A percentile compares a stretch with the other conserved stretches of the same genome.
phyloP scores from a whole-genome alignment of 2,888 invertebrate genomes.

The Caenorhabditis plicata region DNA sequence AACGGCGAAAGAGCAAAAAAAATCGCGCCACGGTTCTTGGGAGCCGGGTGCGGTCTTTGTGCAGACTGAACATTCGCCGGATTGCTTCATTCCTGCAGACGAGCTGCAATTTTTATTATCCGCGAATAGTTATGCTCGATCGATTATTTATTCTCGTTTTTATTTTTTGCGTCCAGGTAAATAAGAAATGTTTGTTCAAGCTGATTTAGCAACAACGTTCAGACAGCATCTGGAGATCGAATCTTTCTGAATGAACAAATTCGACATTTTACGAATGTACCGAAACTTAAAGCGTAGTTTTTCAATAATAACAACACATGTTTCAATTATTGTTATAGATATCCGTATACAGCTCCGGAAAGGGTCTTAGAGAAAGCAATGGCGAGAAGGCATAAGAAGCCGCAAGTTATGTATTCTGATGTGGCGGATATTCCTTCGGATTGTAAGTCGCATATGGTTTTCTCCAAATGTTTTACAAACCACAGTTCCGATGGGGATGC shows the following conservation, averaged over 20 bases:
- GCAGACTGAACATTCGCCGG: constrained; percentile 23
- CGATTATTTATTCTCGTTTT: background rate
- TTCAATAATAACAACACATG: too few species aligned
- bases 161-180: background rate
- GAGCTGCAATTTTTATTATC: constrained; percentile 9
- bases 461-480: background rate
- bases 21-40: constrained; percentile 4
- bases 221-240: constrained; percentile 21
- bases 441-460: too few species aligned
- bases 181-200: background rate
- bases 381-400: constrained; percentile 24
- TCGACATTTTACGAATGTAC: constrained; percentile 20
- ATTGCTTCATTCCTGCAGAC: background rate
- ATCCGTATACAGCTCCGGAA: constrained; percentile 45
- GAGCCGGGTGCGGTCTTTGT: constrained; percentile 23
- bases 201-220: background rate
- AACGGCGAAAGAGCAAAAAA: too few species aligned
- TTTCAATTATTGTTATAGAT: constrained; percentile 12
- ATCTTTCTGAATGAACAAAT: constrained; percentile 15
- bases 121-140: too few species aligned
- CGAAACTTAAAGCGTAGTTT: constrained; percentile 13
- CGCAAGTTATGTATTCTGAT: constrained; percentile 8
- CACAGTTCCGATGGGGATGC: constrained; percentile 4
- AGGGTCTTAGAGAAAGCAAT: constrained; percentile 38
- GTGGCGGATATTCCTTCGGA: constrained; percentile 2